Evolutionary conservation across 2,797 vertebrate species (phyloP).

Genomic region (Gobionotothen gibberifrons): DNA sequence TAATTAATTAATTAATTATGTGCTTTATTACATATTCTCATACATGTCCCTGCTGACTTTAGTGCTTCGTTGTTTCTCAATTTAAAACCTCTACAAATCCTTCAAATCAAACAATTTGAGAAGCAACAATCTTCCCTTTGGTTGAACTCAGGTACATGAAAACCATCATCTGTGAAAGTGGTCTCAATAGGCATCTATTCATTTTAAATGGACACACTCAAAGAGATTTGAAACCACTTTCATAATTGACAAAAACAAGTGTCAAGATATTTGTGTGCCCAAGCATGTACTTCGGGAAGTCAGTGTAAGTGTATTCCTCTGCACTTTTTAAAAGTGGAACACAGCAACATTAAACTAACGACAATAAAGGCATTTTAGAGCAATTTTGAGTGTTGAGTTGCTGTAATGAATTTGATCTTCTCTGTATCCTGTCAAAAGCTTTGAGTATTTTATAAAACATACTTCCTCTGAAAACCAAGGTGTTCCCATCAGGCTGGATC

Average conservation of each 20-base stretch:
- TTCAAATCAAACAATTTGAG: neutral
- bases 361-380: neutral
- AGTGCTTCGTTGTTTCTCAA: too few species aligned
- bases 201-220: neutral
- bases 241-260: neutral
- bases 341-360: neutral
- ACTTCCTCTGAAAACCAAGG: neutral
- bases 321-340: neutral
- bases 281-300: neutral
- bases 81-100: neutral
- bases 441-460: neutral
- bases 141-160: neutral
- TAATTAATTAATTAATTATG: too few species aligned
- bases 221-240: neutral
- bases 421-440: neutral
- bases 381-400: neutral
- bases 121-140: neutral
- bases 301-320: neutral
- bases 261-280: neutral
- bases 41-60: too few species aligned
- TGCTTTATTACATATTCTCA: neutral
- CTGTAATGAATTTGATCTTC: neutral
- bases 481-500: neutral
- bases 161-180: neutral
- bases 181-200: neutral